Evolutionary conservation across 2,888 invertebrate genomes (phyloP).

Genomic region (Ornithoptera priamus): DNA sequence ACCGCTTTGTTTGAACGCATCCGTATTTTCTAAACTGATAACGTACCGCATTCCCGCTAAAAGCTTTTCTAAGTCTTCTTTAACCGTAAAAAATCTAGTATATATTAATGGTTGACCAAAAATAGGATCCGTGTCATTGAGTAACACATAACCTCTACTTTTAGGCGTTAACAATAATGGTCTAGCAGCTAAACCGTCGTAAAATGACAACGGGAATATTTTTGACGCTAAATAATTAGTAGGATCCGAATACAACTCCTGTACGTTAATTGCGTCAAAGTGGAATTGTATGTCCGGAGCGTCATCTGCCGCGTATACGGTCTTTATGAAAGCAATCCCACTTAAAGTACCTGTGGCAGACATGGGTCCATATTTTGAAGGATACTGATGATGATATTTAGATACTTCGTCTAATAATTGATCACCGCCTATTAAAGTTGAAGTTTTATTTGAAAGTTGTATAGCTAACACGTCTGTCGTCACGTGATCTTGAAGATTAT

Average conservation of each 20-base stretch:
- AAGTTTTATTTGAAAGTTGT: slow-evolving; percentile 75
- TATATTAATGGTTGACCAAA: slow-evolving; percentile 86
- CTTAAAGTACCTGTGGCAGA: slow-evolving; percentile 77
- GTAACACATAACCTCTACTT: slow-evolving; percentile 81
- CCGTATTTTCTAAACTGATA: slow-evolving; percentile 79
- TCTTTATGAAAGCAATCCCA: slow-evolving; percentile 81
- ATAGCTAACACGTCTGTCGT: slow-evolving; percentile 80
- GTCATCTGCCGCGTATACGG: slow-evolving; percentile 63
- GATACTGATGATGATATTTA: slow-evolving; percentile 59
- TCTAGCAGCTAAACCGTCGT: slow-evolving; percentile 80
- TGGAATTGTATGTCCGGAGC: slow-evolving; percentile 84
- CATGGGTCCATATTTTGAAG: slow-evolving; percentile 73
- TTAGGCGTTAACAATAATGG: slow-evolving; percentile 82
- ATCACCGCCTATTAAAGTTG: slow-evolving; percentile 63
- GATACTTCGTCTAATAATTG: slow-evolving; percentile 66
- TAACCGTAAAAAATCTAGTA: slow-evolving; percentile 83
- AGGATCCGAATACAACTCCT: slow-evolving; percentile 81
- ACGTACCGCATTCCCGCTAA: slow-evolving; percentile 82
- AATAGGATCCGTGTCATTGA: slow-evolving; percentile 85
- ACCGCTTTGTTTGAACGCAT: slow-evolving; percentile 79
- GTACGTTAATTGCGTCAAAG: slow-evolving; percentile 80
- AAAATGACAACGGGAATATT: slow-evolving; percentile 81
- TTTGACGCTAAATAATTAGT: slow-evolving; percentile 67
- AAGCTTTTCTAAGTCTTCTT: slow-evolving; percentile 82
- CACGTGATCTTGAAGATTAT: slow-evolving; percentile 87